phyloP scores from a whole-genome alignment of 2,797 vertebrate species.

The Amblyopsis hoosieri region DNA sequence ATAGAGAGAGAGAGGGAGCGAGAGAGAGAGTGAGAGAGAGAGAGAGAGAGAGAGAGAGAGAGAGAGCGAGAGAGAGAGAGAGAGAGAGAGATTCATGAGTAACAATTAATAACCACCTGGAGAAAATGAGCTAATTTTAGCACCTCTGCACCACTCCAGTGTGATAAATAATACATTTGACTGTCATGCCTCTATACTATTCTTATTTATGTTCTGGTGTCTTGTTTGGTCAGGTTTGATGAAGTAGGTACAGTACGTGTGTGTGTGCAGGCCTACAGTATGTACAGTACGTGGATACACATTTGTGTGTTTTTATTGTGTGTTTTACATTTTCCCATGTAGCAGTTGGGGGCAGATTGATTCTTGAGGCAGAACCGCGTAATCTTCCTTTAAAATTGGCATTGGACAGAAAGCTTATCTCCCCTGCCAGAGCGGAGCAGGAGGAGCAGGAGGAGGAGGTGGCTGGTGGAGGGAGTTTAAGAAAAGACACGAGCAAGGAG shows the following conservation, averaged over 20 bases:
- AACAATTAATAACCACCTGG: constrained; percentile 22
- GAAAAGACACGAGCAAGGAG: constrained; percentile 26
- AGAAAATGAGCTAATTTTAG: constrained; percentile 37
- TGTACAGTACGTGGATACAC: constrained; percentile 14
- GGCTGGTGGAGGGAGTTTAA: neutral
- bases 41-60: too few species aligned
- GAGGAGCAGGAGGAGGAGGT: constrained; percentile 30
- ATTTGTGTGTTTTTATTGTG: constrained; percentile 5
- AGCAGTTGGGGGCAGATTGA: constrained; percentile 60
- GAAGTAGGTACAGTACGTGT: constrained; percentile 20
- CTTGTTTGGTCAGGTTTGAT: constrained; percentile 46
- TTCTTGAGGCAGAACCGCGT: constrained; percentile 65
- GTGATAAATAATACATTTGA: constrained; percentile 43
- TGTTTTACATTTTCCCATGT: constrained; percentile 41
- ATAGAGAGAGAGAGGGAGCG: neutral
- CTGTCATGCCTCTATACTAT: constrained; percentile 18
- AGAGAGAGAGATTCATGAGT: too few species aligned
- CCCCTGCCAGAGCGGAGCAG: constrained; percentile 47
- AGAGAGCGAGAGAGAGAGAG: too few species aligned
- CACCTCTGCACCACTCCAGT: neutral
- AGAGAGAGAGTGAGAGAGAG: too few species aligned
- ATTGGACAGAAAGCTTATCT: constrained; percentile 71
- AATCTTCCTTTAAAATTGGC: constrained; percentile 70
- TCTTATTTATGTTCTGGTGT: constrained; percentile 50
- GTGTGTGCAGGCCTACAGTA: constrained; percentile 9